A percentile compares a stretch with the other conserved stretches of the same genome.
Evolutionary conservation across 2,113 vertebrate species (phyloP).

Genomic region (Nibea coibor): DNA sequence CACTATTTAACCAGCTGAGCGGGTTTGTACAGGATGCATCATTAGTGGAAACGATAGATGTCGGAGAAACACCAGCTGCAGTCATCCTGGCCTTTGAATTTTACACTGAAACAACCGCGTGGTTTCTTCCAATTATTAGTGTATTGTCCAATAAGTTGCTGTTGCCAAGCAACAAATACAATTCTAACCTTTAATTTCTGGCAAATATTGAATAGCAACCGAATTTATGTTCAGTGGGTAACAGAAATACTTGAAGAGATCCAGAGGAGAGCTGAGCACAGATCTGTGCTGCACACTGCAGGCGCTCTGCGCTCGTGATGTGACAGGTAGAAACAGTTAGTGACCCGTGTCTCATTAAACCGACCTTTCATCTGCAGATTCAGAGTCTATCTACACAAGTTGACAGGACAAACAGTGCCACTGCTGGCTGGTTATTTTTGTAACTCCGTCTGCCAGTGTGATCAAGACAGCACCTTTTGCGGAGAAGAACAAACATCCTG

Average conservation of each 20-base stretch:
- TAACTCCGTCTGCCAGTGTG: not conserved
- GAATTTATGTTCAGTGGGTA: constrained; percentile 8
- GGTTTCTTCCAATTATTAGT: constrained; percentile 7
- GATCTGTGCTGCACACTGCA: no score
- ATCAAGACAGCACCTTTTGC: not conserved
- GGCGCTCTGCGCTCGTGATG: no score
- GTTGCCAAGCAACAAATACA: constrained; percentile 56
- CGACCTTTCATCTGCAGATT: not conserved
- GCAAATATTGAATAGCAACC: constrained; percentile 11
- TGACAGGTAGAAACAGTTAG: not conserved
- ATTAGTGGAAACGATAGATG: not conserved
- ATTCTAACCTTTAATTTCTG: constrained; percentile 7
- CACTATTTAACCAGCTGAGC: not conserved
- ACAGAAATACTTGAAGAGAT: not conserved
- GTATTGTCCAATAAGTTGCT: not conserved
- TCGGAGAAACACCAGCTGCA: not conserved
- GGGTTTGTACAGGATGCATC: not conserved
- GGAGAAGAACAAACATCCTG: not conserved
- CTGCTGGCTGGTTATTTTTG: not conserved
- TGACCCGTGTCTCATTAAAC: not conserved
- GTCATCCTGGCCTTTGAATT: not conserved
- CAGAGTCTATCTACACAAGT: not conserved
- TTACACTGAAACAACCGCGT: not conserved
- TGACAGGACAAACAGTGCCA: not conserved
- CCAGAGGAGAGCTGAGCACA: not conserved